phyloP scores from a whole-genome alignment of 2,888 invertebrate species.

The Drosophila formosana region DNA sequence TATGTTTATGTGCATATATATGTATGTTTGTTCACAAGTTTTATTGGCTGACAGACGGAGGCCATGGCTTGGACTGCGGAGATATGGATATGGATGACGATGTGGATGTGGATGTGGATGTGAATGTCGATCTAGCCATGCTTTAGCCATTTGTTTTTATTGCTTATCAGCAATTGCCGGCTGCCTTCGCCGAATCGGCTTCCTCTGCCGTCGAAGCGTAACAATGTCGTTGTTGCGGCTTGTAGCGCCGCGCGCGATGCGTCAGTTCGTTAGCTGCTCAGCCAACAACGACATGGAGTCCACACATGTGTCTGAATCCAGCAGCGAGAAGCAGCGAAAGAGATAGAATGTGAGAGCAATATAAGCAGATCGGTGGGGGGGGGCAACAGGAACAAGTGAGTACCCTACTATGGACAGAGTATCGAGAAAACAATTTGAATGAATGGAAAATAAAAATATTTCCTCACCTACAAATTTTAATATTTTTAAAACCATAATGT shows the following conservation, averaged over 20 bases:
- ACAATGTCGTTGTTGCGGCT: constrained; percentile 62
- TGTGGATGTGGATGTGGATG: constrained; percentile 11
- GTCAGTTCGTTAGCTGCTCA: constrained; percentile 69
- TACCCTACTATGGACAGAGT: not conserved
- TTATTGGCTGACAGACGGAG: constrained; percentile 43
- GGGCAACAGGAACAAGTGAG: not conserved
- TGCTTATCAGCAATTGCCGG: constrained; percentile 71
- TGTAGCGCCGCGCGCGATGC: constrained; percentile 43
- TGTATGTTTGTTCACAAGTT: constrained; percentile 22
- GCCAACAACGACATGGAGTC: constrained; percentile 27
- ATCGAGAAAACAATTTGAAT: no score
- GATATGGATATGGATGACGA: no score
- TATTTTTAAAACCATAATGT: no score
- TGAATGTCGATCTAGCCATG: constrained; percentile 40
- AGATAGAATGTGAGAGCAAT: not conserved
- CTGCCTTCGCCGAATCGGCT: constrained; percentile 21
- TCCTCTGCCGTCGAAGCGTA: constrained; percentile 44
- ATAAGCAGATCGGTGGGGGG: constrained; percentile 7
- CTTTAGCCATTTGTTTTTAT: constrained; percentile 74
- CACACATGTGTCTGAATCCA: constrained; percentile 8
- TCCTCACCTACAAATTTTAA: no score
- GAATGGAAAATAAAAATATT: no score
- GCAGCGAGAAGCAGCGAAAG: not conserved
- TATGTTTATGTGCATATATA: not conserved
- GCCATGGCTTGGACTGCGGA: constrained; percentile 20